Evolutionary conservation across 2,888 invertebrate species (phyloP).

Genomic region (Dinocampus coccinellae): DNA sequence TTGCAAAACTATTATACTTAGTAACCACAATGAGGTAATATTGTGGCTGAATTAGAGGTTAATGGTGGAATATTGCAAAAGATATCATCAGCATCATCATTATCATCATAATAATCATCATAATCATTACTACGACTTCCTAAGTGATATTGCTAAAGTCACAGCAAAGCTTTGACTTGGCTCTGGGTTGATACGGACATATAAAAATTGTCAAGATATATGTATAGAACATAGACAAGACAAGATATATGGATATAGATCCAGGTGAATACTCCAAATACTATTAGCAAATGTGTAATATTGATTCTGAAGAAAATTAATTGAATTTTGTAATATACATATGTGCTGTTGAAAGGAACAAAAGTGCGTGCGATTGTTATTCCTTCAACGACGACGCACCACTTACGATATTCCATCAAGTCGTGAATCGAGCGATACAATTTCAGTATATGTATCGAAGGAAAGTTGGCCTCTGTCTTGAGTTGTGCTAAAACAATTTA

Average conservation of each 20-base stretch:
- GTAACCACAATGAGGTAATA: slow-evolving; percentile 26
- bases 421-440: slow-evolving; percentile 33
- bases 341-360: background rate
- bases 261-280: background rate
- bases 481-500: slow-evolving; percentile 58
- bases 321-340: background rate
- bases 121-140: background rate
- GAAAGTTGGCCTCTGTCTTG: slow-evolving; percentile 42
- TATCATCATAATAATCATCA: too few species aligned
- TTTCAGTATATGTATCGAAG: slow-evolving; percentile 38
- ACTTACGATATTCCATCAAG: background rate
- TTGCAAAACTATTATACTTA: slow-evolving; percentile 7
- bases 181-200: background rate
- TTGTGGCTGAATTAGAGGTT: slow-evolving; percentile 20
- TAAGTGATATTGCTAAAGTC: background rate
- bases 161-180: background rate
- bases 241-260: too few species aligned
- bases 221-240: too few species aligned
- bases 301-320: background rate
- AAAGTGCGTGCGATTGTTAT: slow-evolving; percentile 20
- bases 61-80: slow-evolving; percentile 8
- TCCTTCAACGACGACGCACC: slow-evolving; percentile 11
- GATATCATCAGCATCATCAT: too few species aligned
- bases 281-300: background rate
- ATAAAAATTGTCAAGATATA: too few species aligned